phyloP scores from a whole-genome alignment of 2,888 invertebrate species.

The Eupeodes luniger region DNA sequence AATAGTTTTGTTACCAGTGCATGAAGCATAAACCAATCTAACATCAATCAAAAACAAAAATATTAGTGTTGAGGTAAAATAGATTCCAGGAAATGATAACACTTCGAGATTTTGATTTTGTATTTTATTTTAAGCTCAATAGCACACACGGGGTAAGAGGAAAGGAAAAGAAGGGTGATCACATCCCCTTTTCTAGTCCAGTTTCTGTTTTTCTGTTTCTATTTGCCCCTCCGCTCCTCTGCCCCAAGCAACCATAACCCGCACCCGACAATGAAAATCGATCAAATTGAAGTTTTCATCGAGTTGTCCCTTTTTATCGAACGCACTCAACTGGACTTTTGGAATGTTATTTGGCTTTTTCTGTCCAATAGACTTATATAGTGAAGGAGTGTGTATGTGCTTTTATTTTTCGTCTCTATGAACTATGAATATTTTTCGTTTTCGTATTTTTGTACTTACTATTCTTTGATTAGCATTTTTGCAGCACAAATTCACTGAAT shows the following conservation, averaged over 20 bases:
- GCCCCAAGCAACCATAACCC: neutral
- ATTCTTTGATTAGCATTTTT: slow-evolving; percentile 76
- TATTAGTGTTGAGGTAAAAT: neutral
- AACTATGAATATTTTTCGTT: slow-evolving; percentile 35
- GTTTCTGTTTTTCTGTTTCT: neutral
- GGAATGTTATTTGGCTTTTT: slow-evolving; percentile 50
- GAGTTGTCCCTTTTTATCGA: slow-evolving; percentile 64
- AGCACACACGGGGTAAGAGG: slow-evolving; percentile 12
- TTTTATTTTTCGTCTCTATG: slow-evolving; percentile 38
- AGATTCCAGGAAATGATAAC: neutral
- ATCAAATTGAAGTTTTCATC: slow-evolving; percentile 65
- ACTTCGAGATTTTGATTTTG: slow-evolving; percentile 21
- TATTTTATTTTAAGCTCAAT: slow-evolving; percentile 31
- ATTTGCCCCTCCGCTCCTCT: too few species aligned
- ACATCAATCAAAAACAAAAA: slow-evolving; percentile 21
- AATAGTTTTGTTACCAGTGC: neutral
- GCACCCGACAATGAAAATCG: slow-evolving; percentile 61
- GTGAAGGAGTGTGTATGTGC: slow-evolving; percentile 33
- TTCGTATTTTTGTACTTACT: slow-evolving; percentile 63
- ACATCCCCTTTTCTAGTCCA: slow-evolving; percentile 68
- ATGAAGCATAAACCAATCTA: neutral
- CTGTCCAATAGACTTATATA: slow-evolving; percentile 37
- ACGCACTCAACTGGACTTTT: slow-evolving; percentile 45
- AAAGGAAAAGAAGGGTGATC: slow-evolving; percentile 60
- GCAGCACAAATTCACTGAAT: slow-evolving; percentile 72